Evolutionary conservation across 2,888 invertebrate species (phyloP).

Genomic region (Dioctria linearis): DNA sequence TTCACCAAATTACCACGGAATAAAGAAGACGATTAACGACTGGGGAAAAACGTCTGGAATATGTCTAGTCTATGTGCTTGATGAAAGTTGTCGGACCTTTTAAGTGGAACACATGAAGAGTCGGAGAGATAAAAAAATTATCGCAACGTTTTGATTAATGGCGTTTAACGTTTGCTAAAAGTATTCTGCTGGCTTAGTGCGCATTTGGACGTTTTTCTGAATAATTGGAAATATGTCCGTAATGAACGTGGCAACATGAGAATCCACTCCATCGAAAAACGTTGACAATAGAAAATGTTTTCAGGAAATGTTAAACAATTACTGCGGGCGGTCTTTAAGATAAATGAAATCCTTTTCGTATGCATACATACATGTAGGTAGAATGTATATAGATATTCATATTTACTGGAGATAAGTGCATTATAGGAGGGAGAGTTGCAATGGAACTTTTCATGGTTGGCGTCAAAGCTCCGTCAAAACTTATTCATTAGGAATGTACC

Average conservation of each 20-base stretch:
- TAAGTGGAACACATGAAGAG: background rate
- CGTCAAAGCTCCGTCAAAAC: too few species aligned
- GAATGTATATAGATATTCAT: too few species aligned
- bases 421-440: too few species aligned
- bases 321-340: background rate
- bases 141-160: slow-evolving; percentile 15
- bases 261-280: slow-evolving; percentile 29
- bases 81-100: background rate
- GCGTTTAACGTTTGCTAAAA: slow-evolving; percentile 7
- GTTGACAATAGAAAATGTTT: too few species aligned
- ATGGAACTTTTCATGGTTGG: too few species aligned
- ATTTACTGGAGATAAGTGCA: too few species aligned
- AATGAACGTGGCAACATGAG: slow-evolving; percentile 9
- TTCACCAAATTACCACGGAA: too few species aligned
- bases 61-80: background rate
- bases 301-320: background rate
- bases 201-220: slow-evolving; percentile 30
- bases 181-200: slow-evolving; percentile 18
- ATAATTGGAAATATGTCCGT: slow-evolving; percentile 29
- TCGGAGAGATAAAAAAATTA: background rate
- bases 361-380: too few species aligned
- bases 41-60: background rate
- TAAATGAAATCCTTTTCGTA: slow-evolving; percentile 2
- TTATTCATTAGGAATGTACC: too few species aligned
- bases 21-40: too few species aligned